Percentiles rank a stretch among this genome's conserved stretches.
Conservation (phyloP, 2,113 vertebrate genomes). For the Pedionomus torquatus region DNA sequence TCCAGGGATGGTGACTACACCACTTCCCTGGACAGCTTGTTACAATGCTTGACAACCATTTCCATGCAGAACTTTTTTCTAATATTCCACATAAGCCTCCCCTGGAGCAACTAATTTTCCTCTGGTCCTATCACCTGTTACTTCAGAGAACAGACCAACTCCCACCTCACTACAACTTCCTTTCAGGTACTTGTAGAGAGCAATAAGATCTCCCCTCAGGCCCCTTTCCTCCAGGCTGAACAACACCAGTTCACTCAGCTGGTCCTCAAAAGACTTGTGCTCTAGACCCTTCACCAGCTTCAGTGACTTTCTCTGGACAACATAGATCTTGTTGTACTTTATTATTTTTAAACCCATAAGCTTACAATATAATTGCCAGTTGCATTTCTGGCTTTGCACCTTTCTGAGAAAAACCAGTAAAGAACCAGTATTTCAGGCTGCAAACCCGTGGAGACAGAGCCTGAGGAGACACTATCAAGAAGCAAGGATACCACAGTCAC, state of each 20-base stretch:
- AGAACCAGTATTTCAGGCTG: constrained; percentile 56
- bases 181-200: not conserved
- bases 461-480: constrained; percentile 12
- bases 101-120: not conserved
- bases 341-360: constrained; percentile 6
- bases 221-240: not conserved
- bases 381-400: constrained; percentile 28
- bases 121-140: not conserved
- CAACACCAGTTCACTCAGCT: not conserved
- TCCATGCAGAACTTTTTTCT: not conserved
- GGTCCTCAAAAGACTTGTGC: not conserved
- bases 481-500: not conserved
- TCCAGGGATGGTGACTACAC: not conserved
- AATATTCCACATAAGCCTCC: not conserved
- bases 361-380: constrained; percentile 18
- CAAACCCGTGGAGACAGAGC: not conserved
- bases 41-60: not conserved
- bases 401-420: constrained; percentile 5
- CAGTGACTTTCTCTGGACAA: not conserved
- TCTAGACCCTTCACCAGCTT: not conserved
- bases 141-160: not conserved
- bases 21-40: not conserved
- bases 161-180: not conserved
- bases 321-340: not conserved
- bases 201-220: not conserved